phyloP scores from a whole-genome alignment of 2,888 invertebrate species.

The Platycheirus rosarum region DNA sequence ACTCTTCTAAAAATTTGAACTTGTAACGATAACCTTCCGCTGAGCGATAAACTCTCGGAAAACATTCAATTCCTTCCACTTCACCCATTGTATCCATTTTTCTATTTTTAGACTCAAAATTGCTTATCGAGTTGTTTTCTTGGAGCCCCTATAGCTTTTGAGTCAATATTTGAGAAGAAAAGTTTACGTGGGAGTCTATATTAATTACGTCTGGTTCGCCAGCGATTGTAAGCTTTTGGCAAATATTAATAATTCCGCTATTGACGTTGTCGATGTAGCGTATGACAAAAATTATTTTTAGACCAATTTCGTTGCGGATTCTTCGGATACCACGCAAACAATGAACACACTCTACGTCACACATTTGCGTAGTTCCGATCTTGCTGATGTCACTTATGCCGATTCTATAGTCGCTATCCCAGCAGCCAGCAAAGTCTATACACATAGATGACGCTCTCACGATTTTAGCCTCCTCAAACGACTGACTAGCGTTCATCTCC shows the following conservation, averaged over 20 bases:
- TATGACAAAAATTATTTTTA: conserved; percentile 53
- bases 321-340: conserved; percentile 17
- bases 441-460: conserved; percentile 54
- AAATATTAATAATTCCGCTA: conserved; percentile 55
- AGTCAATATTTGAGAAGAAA: conserved; percentile 18
- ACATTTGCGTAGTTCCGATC: conserved; percentile 24
- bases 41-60: too few relatives aligned
- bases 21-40: too few relatives aligned
- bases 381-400: background rate
- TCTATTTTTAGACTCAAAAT: too few relatives aligned
- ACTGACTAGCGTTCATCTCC: conserved; percentile 41
- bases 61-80: too few relatives aligned
- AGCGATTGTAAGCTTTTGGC: conserved; percentile 46
- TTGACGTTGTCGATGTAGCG: conserved; percentile 49
- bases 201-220: conserved; percentile 65
- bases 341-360: conserved; percentile 39
- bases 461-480: conserved; percentile 35
- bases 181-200: conserved; percentile 1
- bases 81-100: too few relatives aligned
- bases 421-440: background rate
- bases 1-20: too few relatives aligned
- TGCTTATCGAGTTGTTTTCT: too few relatives aligned
- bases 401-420: background rate
- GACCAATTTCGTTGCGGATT: background rate
- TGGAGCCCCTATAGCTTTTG: background rate